phyloP scores from a whole-genome alignment of 2,888 invertebrate genomes.

The Malthinus seriepunctatus region DNA sequence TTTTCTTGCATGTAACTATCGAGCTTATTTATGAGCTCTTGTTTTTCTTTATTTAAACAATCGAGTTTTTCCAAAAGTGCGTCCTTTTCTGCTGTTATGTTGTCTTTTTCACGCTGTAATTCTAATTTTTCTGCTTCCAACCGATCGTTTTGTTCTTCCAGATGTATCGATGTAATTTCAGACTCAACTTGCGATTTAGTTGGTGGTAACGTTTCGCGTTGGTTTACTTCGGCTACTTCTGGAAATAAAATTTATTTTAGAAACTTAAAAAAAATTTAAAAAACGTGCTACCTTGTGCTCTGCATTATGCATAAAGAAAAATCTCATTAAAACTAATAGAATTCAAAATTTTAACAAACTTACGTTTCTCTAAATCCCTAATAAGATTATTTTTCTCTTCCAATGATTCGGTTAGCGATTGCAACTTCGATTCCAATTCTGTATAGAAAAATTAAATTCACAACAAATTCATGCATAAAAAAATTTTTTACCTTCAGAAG shows the following conservation, averaged over 20 bases:
- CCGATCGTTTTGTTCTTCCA: slow-evolving; percentile 74
- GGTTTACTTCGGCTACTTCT: slow-evolving; percentile 18
- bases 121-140: slow-evolving; percentile 58
- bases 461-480: slow-evolving; percentile 10
- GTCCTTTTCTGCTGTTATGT: slow-evolving; percentile 59
- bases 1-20: slow-evolving; percentile 73
- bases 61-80: slow-evolving; percentile 62
- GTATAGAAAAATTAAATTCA: too few species aligned
- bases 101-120: slow-evolving; percentile 57
- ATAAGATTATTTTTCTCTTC: slow-evolving; percentile 44
- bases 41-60: slow-evolving; percentile 62
- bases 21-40: slow-evolving; percentile 63
- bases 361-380: slow-evolving; percentile 42
- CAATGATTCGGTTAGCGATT: slow-evolving; percentile 35
- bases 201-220: slow-evolving; percentile 51
- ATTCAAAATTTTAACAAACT: slow-evolving; percentile 21
- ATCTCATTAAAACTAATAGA: slow-evolving; percentile 2
- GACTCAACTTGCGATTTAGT: slow-evolving; percentile 74
- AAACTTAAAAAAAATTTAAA: not conserved
- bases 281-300: slow-evolving; percentile 24
- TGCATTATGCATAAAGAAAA: slow-evolving; percentile 21
- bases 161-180: slow-evolving; percentile 76
- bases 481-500: slow-evolving; percentile 61
- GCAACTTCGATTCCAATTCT: slow-evolving; percentile 41
- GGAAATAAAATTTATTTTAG: slow-evolving; percentile 11